phyloP scores from a whole-genome alignment of 2,797 vertebrate genomes.

The Chiloscyllium punctatum region DNA sequence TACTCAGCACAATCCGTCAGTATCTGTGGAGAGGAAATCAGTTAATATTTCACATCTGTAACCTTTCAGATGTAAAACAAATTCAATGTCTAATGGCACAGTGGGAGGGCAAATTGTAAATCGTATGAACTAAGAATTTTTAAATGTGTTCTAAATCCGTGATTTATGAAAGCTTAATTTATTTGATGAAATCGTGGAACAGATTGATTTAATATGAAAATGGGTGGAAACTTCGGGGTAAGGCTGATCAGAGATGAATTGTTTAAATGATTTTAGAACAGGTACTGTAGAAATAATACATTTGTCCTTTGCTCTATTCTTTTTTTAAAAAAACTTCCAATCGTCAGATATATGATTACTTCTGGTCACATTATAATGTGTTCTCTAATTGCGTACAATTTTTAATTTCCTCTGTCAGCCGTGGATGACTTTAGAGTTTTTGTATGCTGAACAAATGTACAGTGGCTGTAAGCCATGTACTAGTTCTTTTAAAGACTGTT shows the following conservation, averaged over 20 bases:
- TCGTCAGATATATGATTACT: too few species aligned
- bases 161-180: slow-evolving; percentile 1
- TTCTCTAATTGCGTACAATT: too few species aligned
- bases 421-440: too few species aligned
- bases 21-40: neutral
- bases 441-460: too few species aligned
- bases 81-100: neutral
- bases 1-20: neutral
- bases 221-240: neutral
- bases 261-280: neutral
- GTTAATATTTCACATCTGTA: neutral
- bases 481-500: too few species aligned
- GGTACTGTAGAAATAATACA: neutral
- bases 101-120: neutral
- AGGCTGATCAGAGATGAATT: neutral
- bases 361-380: too few species aligned
- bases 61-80: neutral
- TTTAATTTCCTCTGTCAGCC: too few species aligned
- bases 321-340: too few species aligned
- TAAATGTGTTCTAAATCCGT: neutral
- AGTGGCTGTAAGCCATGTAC: too few species aligned
- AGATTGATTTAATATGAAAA: neutral
- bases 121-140: neutral
- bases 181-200: neutral
- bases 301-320: too few species aligned